These are phyloP conservation scores for Lepus oiostolus DNA, from an alignment of 2,797 vertebrate genomes.

Conservation along the genomic window DNA sequence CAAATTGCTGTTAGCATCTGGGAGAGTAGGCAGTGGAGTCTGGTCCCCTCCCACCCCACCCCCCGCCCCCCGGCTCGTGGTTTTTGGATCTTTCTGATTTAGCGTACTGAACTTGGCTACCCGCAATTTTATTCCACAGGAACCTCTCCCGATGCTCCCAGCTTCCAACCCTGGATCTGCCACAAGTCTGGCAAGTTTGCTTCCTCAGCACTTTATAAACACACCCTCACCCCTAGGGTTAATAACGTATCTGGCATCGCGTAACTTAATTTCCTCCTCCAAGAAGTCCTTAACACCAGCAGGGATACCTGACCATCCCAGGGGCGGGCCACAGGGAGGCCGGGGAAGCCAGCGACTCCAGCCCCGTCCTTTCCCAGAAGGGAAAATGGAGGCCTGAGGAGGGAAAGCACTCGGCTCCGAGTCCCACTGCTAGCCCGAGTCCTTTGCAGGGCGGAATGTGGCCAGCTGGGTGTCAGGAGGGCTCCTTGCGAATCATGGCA, in stretches of 20 bases:
- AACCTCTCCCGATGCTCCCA: slow-evolving; percentile 47
- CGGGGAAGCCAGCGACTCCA: background rate
- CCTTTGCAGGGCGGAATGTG: background rate
- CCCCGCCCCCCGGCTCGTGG: background rate
- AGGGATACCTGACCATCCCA: slow-evolving; percentile 63
- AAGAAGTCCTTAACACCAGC: slow-evolving; percentile 33
- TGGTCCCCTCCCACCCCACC: background rate
- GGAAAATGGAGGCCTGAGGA: background rate
- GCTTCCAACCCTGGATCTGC: slow-evolving; percentile 60
- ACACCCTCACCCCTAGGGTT: slow-evolving; percentile 76
- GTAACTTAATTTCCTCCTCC: slow-evolving; percentile 76
- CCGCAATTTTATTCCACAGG: slow-evolving; percentile 53
- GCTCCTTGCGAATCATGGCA: background rate
- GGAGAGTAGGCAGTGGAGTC: background rate
- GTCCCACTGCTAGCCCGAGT: background rate
- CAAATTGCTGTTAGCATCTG: background rate
- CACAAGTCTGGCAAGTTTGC: slow-evolving; percentile 70
- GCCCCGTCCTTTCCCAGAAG: background rate
- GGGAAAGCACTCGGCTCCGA: background rate
- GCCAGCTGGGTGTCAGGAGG: background rate
- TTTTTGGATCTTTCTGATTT: background rate
- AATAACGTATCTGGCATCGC: slow-evolving; percentile 77
- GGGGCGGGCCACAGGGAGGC: background rate
- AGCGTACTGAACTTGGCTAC: slow-evolving; percentile 56
- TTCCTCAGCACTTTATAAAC: slow-evolving; percentile 73